A percentile compares a stretch with the other conserved stretches of the same genome.
Conservation (phyloP, 2,888 invertebrate species). For the Dolichopus griseipennis region DNA sequence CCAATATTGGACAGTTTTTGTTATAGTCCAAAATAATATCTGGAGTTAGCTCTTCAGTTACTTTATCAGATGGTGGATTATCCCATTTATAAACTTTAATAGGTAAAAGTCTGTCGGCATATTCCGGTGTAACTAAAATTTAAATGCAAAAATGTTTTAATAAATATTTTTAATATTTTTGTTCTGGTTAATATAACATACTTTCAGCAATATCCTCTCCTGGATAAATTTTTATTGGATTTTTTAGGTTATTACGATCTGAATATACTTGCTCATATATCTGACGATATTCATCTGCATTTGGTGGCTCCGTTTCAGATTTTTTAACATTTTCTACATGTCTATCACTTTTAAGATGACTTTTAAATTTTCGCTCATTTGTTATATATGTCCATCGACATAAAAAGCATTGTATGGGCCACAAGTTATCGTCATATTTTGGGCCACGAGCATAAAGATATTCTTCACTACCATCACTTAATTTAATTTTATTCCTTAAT, state of each 20-base stretch:
- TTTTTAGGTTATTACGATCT: slow-evolving; percentile 7
- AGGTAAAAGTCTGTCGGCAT: background rate
- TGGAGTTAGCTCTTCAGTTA: background rate
- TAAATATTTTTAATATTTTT: background rate
- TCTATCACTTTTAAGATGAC: slow-evolving; percentile 15
- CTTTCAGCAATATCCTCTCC: slow-evolving; percentile 20
- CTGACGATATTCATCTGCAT: slow-evolving; percentile 14
- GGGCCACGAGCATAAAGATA: slow-evolving; percentile 19
- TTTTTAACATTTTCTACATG: slow-evolving; percentile 12
- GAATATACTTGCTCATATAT: slow-evolving; percentile 15
- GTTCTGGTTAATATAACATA: slow-evolving; percentile 10
- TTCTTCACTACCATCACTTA: slow-evolving; percentile 16
- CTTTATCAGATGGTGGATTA: background rate
- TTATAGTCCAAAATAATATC: slow-evolving; percentile 2
- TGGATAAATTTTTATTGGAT: slow-evolving; percentile 18
- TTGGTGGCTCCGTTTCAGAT: slow-evolving; percentile 9
- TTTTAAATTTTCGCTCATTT: slow-evolving; percentile 12
- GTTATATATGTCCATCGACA: slow-evolving; percentile 17
- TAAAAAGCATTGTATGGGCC: slow-evolving; percentile 21
- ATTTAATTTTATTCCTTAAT: slow-evolving; percentile 12
- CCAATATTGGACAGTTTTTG: background rate
- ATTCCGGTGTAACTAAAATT: slow-evolving; percentile 4
- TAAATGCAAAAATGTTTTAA: background rate
- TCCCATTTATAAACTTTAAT: slow-evolving; percentile 4
- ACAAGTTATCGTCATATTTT: slow-evolving; percentile 18